Percentiles rank a stretch among this genome's conserved stretches.
phyloP scores from a whole-genome alignment of 2,888 invertebrate species.

The Cheilosia urbana region DNA sequence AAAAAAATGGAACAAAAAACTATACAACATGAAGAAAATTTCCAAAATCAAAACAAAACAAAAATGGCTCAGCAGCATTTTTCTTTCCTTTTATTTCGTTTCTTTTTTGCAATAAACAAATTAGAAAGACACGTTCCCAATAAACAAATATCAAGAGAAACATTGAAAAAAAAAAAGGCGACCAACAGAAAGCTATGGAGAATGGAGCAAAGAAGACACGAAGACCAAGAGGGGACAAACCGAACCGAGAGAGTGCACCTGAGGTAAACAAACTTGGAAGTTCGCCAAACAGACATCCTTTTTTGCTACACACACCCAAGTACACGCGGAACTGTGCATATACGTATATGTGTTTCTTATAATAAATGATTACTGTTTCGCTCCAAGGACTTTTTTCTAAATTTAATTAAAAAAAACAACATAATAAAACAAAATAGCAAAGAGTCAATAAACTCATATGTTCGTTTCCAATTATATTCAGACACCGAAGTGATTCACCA shows the following conservation, averaged over 20 bases:
- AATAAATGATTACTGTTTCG: conserved; percentile 63
- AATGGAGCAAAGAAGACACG: conserved; percentile 4
- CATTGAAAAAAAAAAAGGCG: conserved; percentile 23
- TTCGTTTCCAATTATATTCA: conserved; percentile 74
- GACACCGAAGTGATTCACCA: conserved; percentile 68
- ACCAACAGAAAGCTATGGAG: conserved; percentile 23
- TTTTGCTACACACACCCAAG: conserved; percentile 41
- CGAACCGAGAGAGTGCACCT: conserved; percentile 54
- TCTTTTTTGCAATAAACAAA: conserved; percentile 75
- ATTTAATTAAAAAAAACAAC: conserved; percentile 34
- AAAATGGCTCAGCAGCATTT: conserved; percentile 73
- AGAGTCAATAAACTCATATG: conserved; percentile 73
- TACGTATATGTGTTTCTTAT: conserved; percentile 37
- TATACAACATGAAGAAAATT: conserved; percentile 47
- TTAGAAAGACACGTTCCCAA: conserved; percentile 65
- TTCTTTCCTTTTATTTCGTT: conserved; percentile 70
- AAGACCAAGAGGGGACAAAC: conserved; percentile 15
- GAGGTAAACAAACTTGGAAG: conserved; percentile 61
- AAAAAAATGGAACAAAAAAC: conserved; percentile 42
- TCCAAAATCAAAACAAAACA: conserved; percentile 68
- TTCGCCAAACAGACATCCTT: conserved; percentile 66
- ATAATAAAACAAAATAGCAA: conserved; percentile 25
- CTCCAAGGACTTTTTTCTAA: conserved; percentile 71
- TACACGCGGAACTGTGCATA: background rate
- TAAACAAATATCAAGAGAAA: conserved; percentile 64